These are phyloP conservation scores for Rhinella marina DNA, from an alignment of 2,797 vertebrate species.

Conservation along the genomic window DNA sequence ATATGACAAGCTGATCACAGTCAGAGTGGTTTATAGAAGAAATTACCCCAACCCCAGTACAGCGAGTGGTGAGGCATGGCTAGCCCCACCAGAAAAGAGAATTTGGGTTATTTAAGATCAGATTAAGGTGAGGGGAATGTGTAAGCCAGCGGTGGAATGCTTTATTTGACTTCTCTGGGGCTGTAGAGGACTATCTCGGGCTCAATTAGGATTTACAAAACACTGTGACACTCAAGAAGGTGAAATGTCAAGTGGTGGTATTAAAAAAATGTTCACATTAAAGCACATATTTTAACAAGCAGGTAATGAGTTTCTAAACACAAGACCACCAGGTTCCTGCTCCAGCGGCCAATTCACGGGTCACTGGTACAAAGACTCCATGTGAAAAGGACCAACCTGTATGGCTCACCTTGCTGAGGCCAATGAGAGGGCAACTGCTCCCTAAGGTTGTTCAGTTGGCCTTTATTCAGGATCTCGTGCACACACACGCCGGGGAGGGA, in stretches of 20 bases:
- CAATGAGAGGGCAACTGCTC: neutral
- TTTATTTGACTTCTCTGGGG: neutral
- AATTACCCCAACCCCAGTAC: neutral
- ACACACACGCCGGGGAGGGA: neutral
- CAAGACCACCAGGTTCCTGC: slow-evolving; percentile 27
- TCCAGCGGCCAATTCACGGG: neutral
- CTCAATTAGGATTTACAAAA: slow-evolving; percentile 49
- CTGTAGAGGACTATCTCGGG: neutral
- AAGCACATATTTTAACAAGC: slow-evolving; percentile 48
- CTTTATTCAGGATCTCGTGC: neutral
- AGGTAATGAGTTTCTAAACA: slow-evolving; percentile 41
- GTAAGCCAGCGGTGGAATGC: slow-evolving; percentile 31
- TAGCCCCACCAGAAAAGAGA: neutral
- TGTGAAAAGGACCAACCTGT: slow-evolving; percentile 26
- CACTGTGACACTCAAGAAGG: slow-evolving; percentile 41
- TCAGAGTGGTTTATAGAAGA: neutral
- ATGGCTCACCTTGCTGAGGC: neutral
- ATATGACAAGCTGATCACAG: neutral
- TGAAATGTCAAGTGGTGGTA: slow-evolving; percentile 52
- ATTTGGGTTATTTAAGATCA: slow-evolving; percentile 22
- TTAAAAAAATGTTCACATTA: slow-evolving; percentile 46
- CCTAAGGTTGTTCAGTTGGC: neutral
- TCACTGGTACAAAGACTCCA: slow-evolving; percentile 5
- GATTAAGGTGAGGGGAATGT: slow-evolving; percentile 12
- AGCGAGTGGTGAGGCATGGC: neutral